These are phyloP conservation scores for Urocolius indicus DNA, from an alignment of 2,113 vertebrate genomes.

Conservation along the genomic window DNA sequence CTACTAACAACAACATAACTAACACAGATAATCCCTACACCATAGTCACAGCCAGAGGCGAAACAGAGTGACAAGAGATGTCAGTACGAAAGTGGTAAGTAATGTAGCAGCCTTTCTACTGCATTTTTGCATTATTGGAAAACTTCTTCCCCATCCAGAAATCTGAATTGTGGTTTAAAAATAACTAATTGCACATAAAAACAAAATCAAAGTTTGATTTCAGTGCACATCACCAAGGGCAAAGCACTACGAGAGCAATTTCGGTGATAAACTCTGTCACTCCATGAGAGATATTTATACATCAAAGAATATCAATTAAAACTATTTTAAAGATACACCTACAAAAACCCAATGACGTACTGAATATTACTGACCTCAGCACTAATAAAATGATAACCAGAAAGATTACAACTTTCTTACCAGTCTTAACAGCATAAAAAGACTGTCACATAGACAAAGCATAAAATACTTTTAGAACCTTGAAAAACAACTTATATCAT, in stretches of 20 bases:
- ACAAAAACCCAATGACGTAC: not conserved
- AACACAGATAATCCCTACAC: not conserved
- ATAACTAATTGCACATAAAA: not conserved
- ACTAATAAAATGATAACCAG: not conserved
- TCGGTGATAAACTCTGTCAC: not conserved
- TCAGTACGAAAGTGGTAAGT: not conserved
- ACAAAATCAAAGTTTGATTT: not conserved
- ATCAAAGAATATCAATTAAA: not conserved
- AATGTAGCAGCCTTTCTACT: not conserved
- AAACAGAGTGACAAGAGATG: not conserved
- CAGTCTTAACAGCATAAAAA: not conserved
- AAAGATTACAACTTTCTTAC: not conserved
- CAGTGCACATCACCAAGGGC: not conserved
- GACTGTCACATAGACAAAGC: not conserved
- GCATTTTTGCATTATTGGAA: not conserved
- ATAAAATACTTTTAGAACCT: not conserved
- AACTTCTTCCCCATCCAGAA: not conserved
- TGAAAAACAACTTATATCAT: not conserved
- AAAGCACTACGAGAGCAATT: not conserved
- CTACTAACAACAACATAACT: not conserved
- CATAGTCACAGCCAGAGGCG: not conserved
- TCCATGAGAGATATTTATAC: not conserved
- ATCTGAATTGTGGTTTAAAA: not conserved
- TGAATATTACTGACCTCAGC: not conserved
- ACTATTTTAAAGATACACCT: not conserved